Base-by-base conservation (phyloP, 1,140 invertebrate species). In the Ostrea edulis region DNA sequence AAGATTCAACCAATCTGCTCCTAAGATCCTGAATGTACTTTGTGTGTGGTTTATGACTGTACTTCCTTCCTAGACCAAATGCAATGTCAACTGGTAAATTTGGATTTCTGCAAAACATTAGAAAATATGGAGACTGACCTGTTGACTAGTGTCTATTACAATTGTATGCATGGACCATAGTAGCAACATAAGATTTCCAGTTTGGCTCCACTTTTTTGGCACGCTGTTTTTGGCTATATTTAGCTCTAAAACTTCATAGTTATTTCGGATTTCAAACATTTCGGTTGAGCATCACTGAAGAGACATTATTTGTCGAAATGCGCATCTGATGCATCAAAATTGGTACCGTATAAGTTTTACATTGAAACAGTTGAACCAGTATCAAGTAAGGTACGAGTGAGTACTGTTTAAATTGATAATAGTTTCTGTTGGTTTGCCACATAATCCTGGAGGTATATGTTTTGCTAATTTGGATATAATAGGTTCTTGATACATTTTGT, bases 321-420 rank as follows among this genome's bases (percentile, higher is more conserved):
- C n/a, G n/a, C n/a, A n/a, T n/a, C n/a, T n/a, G n/a, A n/a, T n/a
- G n/a, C n/a, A n/a, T n/a, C n/a, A n/a, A n/a, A n/a, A n/a, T n/a
- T n/a, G n/a, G n/a, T n/a, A n/a, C n/a, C n/a, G n/a, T n/a, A n/a
- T n/a, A n/a, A n/a, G n/a, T n/a, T n/a, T n/a, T n/a, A n/a, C n/a
- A n/a, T n/a, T n/a, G n/a, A n/a, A n/a, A n/a, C 8, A 44, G 71
- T 87, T 17, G 54, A 82, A 14, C 82, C 77, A 20, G 86, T 87
- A n/a, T 87, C 86, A 29, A 87, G 22, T 8, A 87, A 51, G 44
- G 53, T 22, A n/a, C 20, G 12, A 20, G 71, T 22, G 17, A 51
- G 58, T n/a, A 7, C 54, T 17, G 22, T 87, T 82, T 7, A 87
- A 14, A 2, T 17, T 17, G 20, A 87, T 62, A 3, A 5, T 51